phyloP scores from a whole-genome alignment of 2,888 invertebrate genomes.

The Epistrophe eligans region DNA sequence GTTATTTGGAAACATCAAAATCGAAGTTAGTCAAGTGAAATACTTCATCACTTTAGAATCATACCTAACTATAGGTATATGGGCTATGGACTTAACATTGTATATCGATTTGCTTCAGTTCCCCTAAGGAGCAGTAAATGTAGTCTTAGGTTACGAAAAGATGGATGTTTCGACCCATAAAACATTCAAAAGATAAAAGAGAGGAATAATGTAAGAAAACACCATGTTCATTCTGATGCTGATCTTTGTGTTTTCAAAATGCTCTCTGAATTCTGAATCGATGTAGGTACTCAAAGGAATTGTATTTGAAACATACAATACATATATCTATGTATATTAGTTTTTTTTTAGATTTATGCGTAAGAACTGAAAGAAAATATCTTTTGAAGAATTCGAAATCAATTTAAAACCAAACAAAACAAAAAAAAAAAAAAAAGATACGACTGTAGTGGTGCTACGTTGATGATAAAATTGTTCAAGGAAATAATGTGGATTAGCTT shows the following conservation, averaged over 20 bases:
- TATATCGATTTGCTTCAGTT: background rate
- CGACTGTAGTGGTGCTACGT: too few species aligned
- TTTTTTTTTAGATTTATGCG: too few species aligned
- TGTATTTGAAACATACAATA: too few species aligned
- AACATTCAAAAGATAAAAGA: background rate
- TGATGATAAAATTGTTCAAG: too few species aligned
- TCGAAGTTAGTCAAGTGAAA: constrained; percentile 29
- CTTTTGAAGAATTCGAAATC: too few species aligned
- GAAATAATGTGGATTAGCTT: too few species aligned
- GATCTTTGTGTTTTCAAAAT: background rate
- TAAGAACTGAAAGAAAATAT: too few species aligned
- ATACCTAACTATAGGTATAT: background rate
- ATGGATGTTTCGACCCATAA: background rate
- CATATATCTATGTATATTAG: too few species aligned
- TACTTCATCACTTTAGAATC: background rate
- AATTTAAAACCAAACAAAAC: too few species aligned
- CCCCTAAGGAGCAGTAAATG: background rate
- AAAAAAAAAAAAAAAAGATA: too few species aligned
- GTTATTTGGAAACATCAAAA: constrained; percentile 1
- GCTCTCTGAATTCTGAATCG: background rate
- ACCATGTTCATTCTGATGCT: background rate
- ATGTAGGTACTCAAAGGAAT: background rate
- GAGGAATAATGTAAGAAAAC: background rate
- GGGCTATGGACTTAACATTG: background rate
- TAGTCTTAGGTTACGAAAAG: background rate